A percentile compares a stretch with the other conserved stretches of the same genome.
Conservation (phyloP, 1,140 invertebrate genomes). For the Macrobrachium rosenbergii region DNA sequence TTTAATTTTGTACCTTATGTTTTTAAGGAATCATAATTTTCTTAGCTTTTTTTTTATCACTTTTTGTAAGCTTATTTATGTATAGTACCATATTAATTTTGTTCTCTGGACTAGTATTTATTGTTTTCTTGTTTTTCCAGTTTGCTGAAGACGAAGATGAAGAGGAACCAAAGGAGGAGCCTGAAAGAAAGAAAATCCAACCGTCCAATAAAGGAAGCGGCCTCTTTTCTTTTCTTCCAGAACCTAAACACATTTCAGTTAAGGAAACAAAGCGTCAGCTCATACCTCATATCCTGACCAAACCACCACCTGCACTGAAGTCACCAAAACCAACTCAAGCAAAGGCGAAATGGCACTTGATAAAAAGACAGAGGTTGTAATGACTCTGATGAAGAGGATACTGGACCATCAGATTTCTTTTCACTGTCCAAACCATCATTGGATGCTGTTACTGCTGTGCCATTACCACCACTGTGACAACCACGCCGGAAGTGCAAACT, state of each 20-base stretch:
- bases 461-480: not conserved
- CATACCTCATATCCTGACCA: slow-evolving; percentile 64
- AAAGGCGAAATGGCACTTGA: not conserved
- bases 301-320: slow-evolving; percentile 36
- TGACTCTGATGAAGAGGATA: slow-evolving; percentile 44
- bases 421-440: slow-evolving; percentile 45
- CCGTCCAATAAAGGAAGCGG: slow-evolving; percentile 60
- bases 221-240: slow-evolving; percentile 64
- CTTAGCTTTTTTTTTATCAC: too few species aligned
- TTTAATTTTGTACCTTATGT: too few species aligned
- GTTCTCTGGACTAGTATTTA: not conserved
- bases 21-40: too few species aligned
- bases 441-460: not conserved
- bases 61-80: too few species aligned
- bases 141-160: slow-evolving; percentile 64
- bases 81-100: too few species aligned
- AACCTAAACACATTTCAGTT: slow-evolving; percentile 51
- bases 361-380: slow-evolving; percentile 28
- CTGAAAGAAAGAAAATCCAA: slow-evolving; percentile 38
- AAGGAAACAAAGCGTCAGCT: slow-evolving; percentile 57
- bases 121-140: slow-evolving; percentile 42
- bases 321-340: not conserved
- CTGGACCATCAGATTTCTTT: slow-evolving; percentile 59
- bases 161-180: slow-evolving; percentile 34
- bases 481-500: not conserved